Base-by-base conservation (phyloP, 1,140 invertebrate species). In the Zaprionus taronus region DNA sequence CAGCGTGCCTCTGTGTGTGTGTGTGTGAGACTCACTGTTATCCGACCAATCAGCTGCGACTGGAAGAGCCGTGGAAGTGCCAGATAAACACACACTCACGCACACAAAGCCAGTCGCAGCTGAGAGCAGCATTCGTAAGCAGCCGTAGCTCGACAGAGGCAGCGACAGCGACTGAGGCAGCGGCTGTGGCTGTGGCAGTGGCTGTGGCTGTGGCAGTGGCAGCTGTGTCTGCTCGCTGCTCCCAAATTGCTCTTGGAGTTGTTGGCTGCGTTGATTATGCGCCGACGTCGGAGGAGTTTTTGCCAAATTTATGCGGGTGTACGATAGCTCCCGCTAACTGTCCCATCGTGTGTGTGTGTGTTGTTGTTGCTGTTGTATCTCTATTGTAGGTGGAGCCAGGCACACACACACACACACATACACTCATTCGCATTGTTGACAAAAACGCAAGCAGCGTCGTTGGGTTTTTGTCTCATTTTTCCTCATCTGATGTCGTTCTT, bases 251-350 rank as follows among this genome's bases (percentile, higher is more conserved):
- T 75, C 58, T 70, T 74, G 71, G 61, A 66, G 80, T 81, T 34
- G 31, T 69, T 66, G 80, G 79, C 72, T 76, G 82, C 57, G 47
- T 68, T 83, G 84, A 84, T 81, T 84, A 70, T 85, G 82, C 82
- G 82, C 82, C 83, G 83, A 83, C 84, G 83, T 82, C 71, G 83
- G 79, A 85, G 85, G 85, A 89, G 85, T 90, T 36, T 17, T 71
- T 89, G 80, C 75, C 72, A 83, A 89, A 90, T 77, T 90, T 89
- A 89, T 89, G 85, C 85, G 85, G 85, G 85, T 90, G 84, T 87
- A 58, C 28, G 36, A 55, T 61, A 47, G 31, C 47, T 51, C 75
- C 41, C 65, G 58, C 26, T 55, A 38, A 58, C 26, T 56, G 57
- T 56, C 55, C 70, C 36, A 26, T 53, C 36, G 51, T 53, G 63